These are phyloP conservation scores for Seriola dumerili DNA, from an alignment of 2,113 vertebrate genomes.

Conservation along the genomic window DNA sequence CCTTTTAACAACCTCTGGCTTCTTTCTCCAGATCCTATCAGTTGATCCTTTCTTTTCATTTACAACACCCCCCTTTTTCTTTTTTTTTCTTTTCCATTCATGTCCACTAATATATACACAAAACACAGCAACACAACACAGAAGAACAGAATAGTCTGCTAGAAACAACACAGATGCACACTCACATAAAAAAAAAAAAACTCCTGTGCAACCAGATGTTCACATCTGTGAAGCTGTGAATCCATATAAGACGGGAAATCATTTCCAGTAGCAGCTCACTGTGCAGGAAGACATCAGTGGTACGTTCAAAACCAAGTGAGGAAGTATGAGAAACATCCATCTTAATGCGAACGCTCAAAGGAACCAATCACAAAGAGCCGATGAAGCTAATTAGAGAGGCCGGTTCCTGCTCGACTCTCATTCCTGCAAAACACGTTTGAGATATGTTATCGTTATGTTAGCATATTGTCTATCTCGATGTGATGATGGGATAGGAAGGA, in stretches of 20 bases:
- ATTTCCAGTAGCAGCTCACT: constrained; percentile 1
- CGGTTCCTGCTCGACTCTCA: background rate
- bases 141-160: background rate
- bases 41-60: constrained; percentile 44
- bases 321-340: background rate
- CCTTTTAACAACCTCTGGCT: constrained; percentile 86
- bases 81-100: constrained; percentile 17
- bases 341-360: background rate
- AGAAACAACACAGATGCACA: background rate
- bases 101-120: constrained; percentile 41
- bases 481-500: too few relatives aligned
- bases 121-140: constrained; percentile 7
- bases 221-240: constrained; percentile 19
- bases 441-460: too few relatives aligned
- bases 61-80: background rate
- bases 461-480: too few relatives aligned
- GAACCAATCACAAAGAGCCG: background rate
- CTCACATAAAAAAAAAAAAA: background rate
- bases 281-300: background rate
- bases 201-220: constrained; percentile 27
- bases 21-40: constrained; percentile 81
- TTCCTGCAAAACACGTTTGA: too few relatives aligned
- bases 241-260: constrained; percentile 16
- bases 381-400: background rate
- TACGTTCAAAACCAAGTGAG: background rate